Evolutionary conservation across 2,888 invertebrate genomes (phyloP).

Genomic region (Drosophila kokeensis): DNA sequence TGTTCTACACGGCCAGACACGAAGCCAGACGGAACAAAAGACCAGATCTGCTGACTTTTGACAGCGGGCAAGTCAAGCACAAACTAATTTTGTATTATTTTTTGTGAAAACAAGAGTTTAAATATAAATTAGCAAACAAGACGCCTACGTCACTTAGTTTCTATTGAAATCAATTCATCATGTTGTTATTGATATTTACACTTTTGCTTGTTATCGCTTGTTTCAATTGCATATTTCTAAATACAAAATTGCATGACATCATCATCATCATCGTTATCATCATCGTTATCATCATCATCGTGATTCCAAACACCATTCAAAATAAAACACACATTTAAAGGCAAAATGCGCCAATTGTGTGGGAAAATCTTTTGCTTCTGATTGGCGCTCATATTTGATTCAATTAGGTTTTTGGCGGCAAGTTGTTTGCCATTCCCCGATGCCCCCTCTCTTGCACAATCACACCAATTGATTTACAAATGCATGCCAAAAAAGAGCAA

Average conservation of each 20-base stretch:
- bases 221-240: constrained; percentile 7
- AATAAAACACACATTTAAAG: constrained; percentile 43
- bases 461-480: constrained; percentile 15
- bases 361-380: constrained; percentile 61
- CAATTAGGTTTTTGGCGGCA: constrained; percentile 58
- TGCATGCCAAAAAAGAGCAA: constrained; percentile 1
- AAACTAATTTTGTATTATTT: constrained; percentile 10
- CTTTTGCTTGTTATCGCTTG: constrained; percentile 1
- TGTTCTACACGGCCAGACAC: constrained; percentile 29
- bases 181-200: not conserved
- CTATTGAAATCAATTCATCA: constrained; percentile 21
- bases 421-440: constrained; percentile 15
- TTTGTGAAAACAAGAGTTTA: not conserved
- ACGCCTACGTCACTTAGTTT: not conserved
- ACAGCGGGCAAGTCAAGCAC: constrained; percentile 17
- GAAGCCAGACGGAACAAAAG: constrained; percentile 47
- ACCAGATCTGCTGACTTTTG: constrained; percentile 36
- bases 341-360: constrained; percentile 64
- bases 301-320: constrained; percentile 26
- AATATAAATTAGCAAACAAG: constrained; percentile 13
- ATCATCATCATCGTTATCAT: constrained; percentile 6
- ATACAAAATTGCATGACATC: constrained; percentile 24
- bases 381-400: constrained; percentile 63
- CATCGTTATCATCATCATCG: constrained; percentile 5
- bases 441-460: not conserved